Percentiles rank a stretch among this genome's conserved stretches.
phyloP scores from a whole-genome alignment of 2,797 vertebrate genomes.

The Coendou prehensilis region DNA sequence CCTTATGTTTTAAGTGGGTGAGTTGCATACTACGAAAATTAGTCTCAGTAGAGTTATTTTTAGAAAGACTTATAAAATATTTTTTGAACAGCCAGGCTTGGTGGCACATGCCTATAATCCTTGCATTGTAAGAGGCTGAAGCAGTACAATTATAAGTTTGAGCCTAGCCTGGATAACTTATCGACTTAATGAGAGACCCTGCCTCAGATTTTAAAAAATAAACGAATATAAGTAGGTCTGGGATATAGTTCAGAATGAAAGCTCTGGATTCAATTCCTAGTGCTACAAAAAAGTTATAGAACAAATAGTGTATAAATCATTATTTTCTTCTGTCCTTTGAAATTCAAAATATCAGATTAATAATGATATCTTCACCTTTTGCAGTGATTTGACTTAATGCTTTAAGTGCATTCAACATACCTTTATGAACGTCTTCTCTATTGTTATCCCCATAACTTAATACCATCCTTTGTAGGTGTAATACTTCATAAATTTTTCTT shows the following conservation, averaged over 20 bases:
- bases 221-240: background rate
- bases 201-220: background rate
- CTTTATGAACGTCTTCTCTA: background rate
- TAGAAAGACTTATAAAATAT: background rate
- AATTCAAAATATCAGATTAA: background rate
- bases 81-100: background rate
- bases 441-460: background rate
- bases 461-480: background rate
- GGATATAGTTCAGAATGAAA: background rate
- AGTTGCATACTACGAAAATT: background rate
- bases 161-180: background rate
- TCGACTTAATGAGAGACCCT: background rate
- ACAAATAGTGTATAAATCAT: background rate
- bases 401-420: background rate
- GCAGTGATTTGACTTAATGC: background rate
- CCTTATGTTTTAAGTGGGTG: background rate
- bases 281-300: background rate
- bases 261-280: background rate
- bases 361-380: background rate
- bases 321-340: background rate
- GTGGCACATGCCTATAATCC: background rate
- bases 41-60: background rate
- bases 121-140: background rate
- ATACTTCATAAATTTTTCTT: background rate
- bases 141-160: background rate